Evolutionary conservation across 1,140 invertebrate genomes (phyloP).

Genomic region (Lucilia sericata): DNA sequence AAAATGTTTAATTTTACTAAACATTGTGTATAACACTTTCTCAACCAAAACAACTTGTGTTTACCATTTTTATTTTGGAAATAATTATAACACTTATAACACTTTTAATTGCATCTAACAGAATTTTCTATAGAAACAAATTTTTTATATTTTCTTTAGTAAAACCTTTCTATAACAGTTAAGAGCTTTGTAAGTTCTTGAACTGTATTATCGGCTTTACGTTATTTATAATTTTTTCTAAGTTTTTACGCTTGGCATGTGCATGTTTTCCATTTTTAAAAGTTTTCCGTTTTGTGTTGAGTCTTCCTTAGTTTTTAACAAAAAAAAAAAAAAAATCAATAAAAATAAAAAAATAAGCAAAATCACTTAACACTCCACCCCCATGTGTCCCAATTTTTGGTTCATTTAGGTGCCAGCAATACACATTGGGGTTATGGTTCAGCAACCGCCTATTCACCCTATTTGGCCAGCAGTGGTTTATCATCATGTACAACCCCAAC

Average conservation of each 20-base stretch:
- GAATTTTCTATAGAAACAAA: no score
- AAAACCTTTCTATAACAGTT: no score
- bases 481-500: slow-evolving; percentile 76
- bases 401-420: slow-evolving; percentile 77
- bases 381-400: slow-evolving; percentile 84
- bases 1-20: no score
- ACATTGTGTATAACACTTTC: no score
- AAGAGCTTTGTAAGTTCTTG: no score
- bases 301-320: background rate
- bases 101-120: no score
- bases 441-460: slow-evolving; percentile 84
- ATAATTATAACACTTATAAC: no score
- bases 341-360: background rate
- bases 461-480: slow-evolving; percentile 75
- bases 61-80: no score
- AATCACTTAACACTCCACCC: slow-evolving; percentile 64
- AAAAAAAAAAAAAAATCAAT: background rate
- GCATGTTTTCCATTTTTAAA: background rate
- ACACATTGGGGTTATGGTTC: slow-evolving; percentile 86
- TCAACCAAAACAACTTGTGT: no score
- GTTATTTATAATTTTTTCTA: background rate
- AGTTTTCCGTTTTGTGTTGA: background rate
- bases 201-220: no score
- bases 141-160: no score
- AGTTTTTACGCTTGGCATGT: background rate